These are phyloP conservation scores for Rhabdophis nuchalis DNA, from an alignment of 2,797 vertebrate genomes.

Conservation along the genomic window DNA sequence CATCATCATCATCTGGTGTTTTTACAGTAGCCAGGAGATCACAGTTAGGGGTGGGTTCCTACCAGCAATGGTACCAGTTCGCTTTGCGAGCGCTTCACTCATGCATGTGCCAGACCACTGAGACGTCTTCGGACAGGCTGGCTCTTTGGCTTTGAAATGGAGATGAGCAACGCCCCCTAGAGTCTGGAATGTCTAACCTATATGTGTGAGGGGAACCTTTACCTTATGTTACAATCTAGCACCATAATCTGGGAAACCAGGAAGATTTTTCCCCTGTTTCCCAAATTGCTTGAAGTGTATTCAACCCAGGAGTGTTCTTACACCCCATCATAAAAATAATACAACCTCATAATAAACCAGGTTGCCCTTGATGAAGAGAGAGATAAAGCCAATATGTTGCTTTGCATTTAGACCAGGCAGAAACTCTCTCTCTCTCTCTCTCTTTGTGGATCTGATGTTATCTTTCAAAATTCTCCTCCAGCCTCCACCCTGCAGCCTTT, in stretches of 20 bases:
- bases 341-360: constrained; percentile 3
- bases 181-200: no score
- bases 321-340: not conserved
- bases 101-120: no score
- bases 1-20: not conserved
- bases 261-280: not conserved
- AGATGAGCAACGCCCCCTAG: no score
- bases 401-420: not conserved
- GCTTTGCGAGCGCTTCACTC: no score
- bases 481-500: constrained; percentile 12
- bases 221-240: not conserved
- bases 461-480: constrained; percentile 12
- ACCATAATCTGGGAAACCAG: not conserved
- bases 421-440: not conserved
- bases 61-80: no score
- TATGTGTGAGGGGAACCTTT: no score
- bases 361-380: not conserved
- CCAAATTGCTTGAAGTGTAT: not conserved
- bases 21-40: not conserved
- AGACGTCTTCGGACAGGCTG: no score
- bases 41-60: not conserved
- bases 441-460: constrained; percentile 23
- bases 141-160: no score
- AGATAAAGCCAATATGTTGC: not conserved
- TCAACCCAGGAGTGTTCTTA: not conserved